phyloP scores from a whole-genome alignment of 2,797 vertebrate species.

The Trichosurus vulpecula region DNA sequence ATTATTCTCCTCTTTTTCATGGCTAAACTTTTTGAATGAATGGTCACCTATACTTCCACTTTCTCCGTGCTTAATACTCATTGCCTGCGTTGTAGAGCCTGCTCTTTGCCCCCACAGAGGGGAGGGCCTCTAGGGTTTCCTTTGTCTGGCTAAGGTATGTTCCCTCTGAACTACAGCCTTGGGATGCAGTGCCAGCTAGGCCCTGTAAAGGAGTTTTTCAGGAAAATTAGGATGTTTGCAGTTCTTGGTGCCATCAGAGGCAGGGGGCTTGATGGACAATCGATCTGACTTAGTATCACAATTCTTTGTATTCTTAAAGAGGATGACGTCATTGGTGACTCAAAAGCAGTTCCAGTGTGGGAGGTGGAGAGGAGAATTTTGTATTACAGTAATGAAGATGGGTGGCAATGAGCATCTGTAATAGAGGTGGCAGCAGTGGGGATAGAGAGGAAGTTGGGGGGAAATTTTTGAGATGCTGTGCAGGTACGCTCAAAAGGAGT shows the following conservation, averaged over 20 bases:
- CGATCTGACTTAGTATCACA: not conserved
- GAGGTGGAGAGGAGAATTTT: not conserved
- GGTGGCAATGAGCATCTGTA: not conserved
- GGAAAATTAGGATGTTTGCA: not conserved
- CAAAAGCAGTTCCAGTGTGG: not conserved
- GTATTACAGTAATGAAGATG: not conserved
- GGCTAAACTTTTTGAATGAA: constrained; percentile 33
- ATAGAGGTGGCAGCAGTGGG: not conserved
- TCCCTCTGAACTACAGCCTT: not conserved
- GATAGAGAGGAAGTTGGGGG: not conserved
- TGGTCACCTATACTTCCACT: not conserved
- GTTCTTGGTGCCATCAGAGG: not conserved
- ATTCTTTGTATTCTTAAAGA: not conserved
- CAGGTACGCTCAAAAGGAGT: not conserved
- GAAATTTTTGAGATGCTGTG: not conserved
- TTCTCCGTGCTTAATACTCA: not conserved
- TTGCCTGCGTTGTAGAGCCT: not conserved
- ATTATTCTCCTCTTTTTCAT: not conserved
- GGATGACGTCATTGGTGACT: not conserved
- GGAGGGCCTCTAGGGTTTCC: not conserved
- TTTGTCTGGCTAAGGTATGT: not conserved
- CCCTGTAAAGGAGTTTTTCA: not conserved
- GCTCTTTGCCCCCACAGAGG: constrained; percentile 1
- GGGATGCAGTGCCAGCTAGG: not conserved
- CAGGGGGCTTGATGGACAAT: not conserved